Base-by-base conservation (phyloP, 2,888 invertebrate species). In the Endomychus coccineus region DNA sequence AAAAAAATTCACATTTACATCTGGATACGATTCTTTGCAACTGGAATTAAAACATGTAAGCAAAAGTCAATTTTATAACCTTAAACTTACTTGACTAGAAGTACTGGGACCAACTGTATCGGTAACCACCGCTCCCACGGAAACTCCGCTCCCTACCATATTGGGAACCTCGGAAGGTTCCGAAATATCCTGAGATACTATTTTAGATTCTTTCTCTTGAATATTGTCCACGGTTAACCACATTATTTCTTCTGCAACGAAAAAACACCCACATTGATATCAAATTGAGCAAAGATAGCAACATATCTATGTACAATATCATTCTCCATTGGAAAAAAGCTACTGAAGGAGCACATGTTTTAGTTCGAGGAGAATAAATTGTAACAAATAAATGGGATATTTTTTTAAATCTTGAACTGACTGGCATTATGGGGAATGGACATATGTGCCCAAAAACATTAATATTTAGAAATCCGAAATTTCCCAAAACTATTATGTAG, bases 1-100 rank as follows among this genome's bases (percentile, higher is more conserved):
- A 98, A 71, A 92, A 95, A 68, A 98, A 94, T 71, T 97, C 96
- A 68, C 97, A 98, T 58, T 89, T 89, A 69, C 98, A 97, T 2
- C 95, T 76, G 0, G 95, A 95, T 9, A 97, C 96, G 49, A 98
- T 97, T 37, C 98, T 75, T 71, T 98, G 97, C 12, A 98, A 69
- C 74, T 97, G 16, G 10, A 27, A 19, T n/a, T 23, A 25, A 16
- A 27, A 16, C 23, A 15, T 2, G 23, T 16, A 27, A 28, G n/a
- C 1, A 15, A 17, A 13, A 36, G 13, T 23, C 9, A 34, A 21
- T 27, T 3, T 27, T 17, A 14, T 13, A 29, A n/a, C 10, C 12
- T 21, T 5, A 2, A 11, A 25, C 34, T 34, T 52, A 63, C 64
- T 46, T 64, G 65, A 44, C 70, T 68, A 2, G 75, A 74, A 58